Evolutionary conservation across 2,113 vertebrate species (phyloP).

Genomic region (Eudyptes chrysolophus): DNA sequence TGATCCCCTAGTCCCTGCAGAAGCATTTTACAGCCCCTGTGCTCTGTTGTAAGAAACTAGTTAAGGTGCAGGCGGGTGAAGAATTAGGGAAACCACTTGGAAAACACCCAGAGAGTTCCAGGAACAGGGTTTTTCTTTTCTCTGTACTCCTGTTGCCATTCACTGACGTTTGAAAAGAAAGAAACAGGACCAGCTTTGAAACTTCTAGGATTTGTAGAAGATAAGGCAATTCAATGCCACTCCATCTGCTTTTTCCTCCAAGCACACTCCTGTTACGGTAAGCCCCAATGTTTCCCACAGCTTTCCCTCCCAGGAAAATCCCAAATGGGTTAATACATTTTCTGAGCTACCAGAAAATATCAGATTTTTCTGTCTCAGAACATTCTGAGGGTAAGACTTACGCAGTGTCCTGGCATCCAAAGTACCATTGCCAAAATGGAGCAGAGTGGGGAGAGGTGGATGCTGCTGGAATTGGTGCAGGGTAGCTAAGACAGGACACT

Average conservation of each 20-base stretch:
- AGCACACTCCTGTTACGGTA: not conserved
- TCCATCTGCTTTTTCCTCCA: not conserved
- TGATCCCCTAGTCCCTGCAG: not conserved
- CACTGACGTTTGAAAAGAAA: not conserved
- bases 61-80: constrained; percentile 27
- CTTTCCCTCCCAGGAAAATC: not conserved
- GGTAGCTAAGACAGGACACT: not conserved
- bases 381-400: not conserved
- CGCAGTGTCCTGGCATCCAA: not conserved
- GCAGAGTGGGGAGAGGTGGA: not conserved
- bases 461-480: not conserved
- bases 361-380: not conserved
- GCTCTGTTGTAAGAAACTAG: not conserved
- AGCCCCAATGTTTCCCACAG: not conserved
- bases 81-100: not conserved
- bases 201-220: not conserved
- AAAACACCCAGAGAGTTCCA: not conserved
- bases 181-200: not conserved
- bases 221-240: not conserved
- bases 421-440: not conserved
- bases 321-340: not conserved
- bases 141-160: fast-evolving
- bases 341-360: not conserved
- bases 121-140: not conserved
- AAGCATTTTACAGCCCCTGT: not conserved